These are phyloP conservation scores for Coranthus polyacanthus DNA, from an alignment of 2,797 vertebrate species.

Conservation along the genomic window DNA sequence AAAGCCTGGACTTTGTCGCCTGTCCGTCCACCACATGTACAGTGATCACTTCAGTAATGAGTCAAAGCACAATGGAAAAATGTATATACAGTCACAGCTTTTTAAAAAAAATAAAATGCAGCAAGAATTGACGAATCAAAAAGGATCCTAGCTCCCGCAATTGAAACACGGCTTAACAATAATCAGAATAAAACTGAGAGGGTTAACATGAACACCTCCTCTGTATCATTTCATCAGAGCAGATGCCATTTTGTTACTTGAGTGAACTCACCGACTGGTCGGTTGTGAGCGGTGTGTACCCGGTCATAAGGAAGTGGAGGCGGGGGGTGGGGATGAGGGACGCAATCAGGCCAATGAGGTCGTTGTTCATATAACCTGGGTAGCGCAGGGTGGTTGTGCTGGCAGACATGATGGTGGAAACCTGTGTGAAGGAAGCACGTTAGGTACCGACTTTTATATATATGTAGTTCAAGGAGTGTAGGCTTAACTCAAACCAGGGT, in stretches of 20 bases:
- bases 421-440: slow-evolving; percentile 78
- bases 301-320: slow-evolving; percentile 97
- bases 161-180: no score
- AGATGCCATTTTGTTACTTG: not conserved
- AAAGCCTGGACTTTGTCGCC: no score
- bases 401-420: slow-evolving; percentile 98
- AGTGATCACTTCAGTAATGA: no score
- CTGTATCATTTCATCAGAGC: not conserved
- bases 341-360: slow-evolving; percentile 95
- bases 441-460: slow-evolving; percentile 3
- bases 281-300: slow-evolving; percentile 95
- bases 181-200: not conserved
- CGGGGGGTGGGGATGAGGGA: slow-evolving; percentile 96
- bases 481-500: no score
- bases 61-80: no score
- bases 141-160: no score
- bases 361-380: slow-evolving; percentile 98
- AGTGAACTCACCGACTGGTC: slow-evolving; percentile 92
- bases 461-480: no score
- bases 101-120: no score
- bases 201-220: not conserved
- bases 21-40: no score
- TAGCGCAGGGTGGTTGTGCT: slow-evolving; percentile 97
- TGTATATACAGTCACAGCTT: no score
- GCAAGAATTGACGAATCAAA: no score